phyloP scores from a whole-genome alignment of 2,113 vertebrate genomes.

The Rhinopomastus cyanomelas region DNA sequence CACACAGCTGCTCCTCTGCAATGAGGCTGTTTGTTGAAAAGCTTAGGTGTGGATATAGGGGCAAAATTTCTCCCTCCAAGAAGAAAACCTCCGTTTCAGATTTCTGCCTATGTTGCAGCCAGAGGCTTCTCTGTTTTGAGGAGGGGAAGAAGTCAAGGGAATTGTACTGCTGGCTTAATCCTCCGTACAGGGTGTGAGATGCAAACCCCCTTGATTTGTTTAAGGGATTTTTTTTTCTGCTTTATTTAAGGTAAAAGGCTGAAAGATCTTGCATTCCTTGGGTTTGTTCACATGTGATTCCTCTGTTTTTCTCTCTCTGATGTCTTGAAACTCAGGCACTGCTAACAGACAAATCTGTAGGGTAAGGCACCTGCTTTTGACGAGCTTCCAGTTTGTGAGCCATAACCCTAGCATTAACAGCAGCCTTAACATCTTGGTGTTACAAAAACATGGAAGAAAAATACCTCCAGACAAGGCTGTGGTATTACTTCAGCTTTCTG shows the following conservation, averaged over 20 bases:
- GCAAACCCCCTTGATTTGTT: not conserved
- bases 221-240: not conserved
- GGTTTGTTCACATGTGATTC: not conserved
- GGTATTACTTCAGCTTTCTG: not conserved
- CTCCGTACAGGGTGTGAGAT: not conserved
- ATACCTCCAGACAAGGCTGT: not conserved
- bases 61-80: constrained; percentile 19
- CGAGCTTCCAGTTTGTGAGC: not conserved
- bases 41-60: not conserved
- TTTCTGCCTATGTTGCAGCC: not conserved
- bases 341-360: not conserved
- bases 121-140: not conserved
- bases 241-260: not conserved
- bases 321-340: not conserved
- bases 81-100: constrained; percentile 3
- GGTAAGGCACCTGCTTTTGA: not conserved
- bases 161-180: not conserved
- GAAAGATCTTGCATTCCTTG: not conserved
- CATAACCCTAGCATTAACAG: not conserved
- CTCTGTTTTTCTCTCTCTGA: not conserved
- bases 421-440: not conserved
- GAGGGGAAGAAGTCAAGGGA: not conserved
- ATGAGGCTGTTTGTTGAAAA: constrained; percentile 32
- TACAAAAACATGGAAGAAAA: not conserved
- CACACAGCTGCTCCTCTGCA: constrained; percentile 35